Conservation (phyloP, 53 echinoderm and acorn worm species). For the Echinometra lucunter region DNA sequence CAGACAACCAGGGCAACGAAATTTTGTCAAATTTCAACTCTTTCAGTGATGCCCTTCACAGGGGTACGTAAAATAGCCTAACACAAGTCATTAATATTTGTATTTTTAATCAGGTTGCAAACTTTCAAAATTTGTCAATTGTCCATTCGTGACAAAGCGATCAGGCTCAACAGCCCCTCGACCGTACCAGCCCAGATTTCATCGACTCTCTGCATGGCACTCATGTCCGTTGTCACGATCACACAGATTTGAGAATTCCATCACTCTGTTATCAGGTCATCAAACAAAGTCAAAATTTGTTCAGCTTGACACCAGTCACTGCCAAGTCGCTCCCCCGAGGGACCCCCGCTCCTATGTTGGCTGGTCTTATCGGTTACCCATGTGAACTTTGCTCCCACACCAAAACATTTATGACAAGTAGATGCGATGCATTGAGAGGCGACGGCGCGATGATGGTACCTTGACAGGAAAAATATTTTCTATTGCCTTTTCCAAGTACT, state of each 20-base stretch:
- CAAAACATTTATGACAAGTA: slow-evolving; percentile 31
- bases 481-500: neutral
- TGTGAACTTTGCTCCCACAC: slow-evolving; percentile 31
- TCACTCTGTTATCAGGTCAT: slow-evolving; percentile 60
- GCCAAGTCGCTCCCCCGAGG: slow-evolving; percentile 32
- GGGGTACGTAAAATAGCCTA: no score
- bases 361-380: neutral
- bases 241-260: slow-evolving; percentile 51
- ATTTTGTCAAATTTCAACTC: no score
- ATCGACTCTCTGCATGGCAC: neutral
- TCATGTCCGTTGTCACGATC: slow-evolving; percentile 34
- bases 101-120: no score
- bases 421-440: neutral
- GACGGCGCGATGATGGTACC: neutral
- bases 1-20: no score
- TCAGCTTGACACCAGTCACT: slow-evolving; percentile 58
- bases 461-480: neutral
- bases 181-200: no score
- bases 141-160: no score
- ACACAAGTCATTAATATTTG: no score
- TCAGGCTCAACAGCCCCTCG: no score
- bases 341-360: neutral
- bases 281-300: slow-evolving; percentile 62
- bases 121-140: no score
- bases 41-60: no score